Evolutionary conservation across 2,888 invertebrate species (phyloP), one percentile per base, ranked within the genome.

Genomic region (Orchesella flavescens): DNA sequence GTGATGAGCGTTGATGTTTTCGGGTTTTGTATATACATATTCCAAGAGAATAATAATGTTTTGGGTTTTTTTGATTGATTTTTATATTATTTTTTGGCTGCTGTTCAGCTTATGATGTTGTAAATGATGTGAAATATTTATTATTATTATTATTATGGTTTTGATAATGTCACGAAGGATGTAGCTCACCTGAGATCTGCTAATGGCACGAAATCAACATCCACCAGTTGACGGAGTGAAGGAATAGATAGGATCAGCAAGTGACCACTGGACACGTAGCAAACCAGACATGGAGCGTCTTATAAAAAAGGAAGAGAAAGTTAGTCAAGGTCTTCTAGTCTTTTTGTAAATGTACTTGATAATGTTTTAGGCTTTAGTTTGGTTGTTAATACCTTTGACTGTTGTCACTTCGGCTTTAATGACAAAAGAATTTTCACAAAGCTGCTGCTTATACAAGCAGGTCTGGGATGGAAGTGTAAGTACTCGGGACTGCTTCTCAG

Each of bases 381-480:
- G 34, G 9, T 9, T 9, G 7, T 24, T 34, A 86, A 87, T 90
- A 97, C 96, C 96, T 94, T 95, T 96, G 90, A 98, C 92, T 89
- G 95, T 94, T 89, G 96, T 95, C 89, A 97, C 95, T 91, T 97
- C 97, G 83, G 97, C 96, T 91, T 96, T 96, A 87, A 97, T 96
- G 85, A 97, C 97, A 91, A 97, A 96, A 91, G 97, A 96, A 12
- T 94, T 93, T 89, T 98, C 97, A 86, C 96, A 95, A 89, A 98
- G 93, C 91, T 97, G 97, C 91, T 96, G 95, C 89, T 97, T 93
- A 91, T 96, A 97, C 89, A 97, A 94, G 92, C 97, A 97, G 90
- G 95, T 96, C 91, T 98, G 98, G 89, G 97, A 97, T 87, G 98
- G 98, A 90, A 98, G 93, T 87, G 97, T 96, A 87, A 98, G 95